Percentiles rank a stretch among this genome's conserved stretches.
phyloP scores from a whole-genome alignment of 2,113 vertebrate genomes.

The Brachyistius frenatus region DNA sequence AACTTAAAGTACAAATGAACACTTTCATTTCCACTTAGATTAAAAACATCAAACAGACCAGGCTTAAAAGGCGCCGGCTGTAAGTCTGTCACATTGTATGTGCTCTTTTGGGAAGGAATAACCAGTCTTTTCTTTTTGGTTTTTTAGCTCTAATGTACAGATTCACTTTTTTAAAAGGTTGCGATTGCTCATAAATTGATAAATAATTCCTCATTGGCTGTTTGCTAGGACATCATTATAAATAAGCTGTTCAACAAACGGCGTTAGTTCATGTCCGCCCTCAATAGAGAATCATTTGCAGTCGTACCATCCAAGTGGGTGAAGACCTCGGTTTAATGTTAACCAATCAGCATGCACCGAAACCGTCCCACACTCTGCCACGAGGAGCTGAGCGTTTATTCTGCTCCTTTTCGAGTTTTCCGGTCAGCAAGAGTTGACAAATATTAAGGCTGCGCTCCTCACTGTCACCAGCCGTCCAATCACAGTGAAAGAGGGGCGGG shows the following conservation, averaged over 20 bases:
- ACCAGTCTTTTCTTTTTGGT: background rate
- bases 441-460: too few relatives aligned
- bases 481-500: too few relatives aligned
- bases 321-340: too few relatives aligned
- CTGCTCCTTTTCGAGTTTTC: too few relatives aligned
- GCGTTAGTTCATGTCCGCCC: background rate
- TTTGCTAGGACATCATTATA: background rate
- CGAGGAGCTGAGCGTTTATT: too few relatives aligned
- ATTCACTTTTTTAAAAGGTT: background rate
- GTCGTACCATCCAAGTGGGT: too few relatives aligned
- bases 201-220: background rate
- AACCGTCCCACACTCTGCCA: too few relatives aligned
- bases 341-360: too few relatives aligned
- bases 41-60: background rate
- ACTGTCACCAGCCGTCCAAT: too few relatives aligned
- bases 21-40: conserved; percentile 2
- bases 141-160: background rate
- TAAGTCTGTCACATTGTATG: background rate
- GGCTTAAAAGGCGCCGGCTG: background rate
- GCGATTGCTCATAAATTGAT: background rate
- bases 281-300: too few relatives aligned
- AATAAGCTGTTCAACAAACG: background rate
- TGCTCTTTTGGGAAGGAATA: background rate
- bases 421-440: too few relatives aligned
- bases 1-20: conserved; percentile 14